phyloP scores from a whole-genome alignment of 2,888 invertebrate species.

The Apeira syringaria region DNA sequence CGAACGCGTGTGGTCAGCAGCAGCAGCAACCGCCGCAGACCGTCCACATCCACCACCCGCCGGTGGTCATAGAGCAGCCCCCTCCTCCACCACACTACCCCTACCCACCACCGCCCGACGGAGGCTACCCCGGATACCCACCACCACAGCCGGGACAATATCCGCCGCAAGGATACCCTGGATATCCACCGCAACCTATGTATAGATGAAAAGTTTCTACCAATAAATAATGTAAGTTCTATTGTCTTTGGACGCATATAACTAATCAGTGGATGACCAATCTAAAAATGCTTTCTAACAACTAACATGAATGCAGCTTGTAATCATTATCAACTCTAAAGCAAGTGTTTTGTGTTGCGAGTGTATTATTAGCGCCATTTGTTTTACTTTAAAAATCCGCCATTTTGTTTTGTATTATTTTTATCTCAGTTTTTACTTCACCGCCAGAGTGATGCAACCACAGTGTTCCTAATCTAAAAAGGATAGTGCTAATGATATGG shows the following conservation, averaged over 20 bases:
- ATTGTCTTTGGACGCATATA: too few species aligned
- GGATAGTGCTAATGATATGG: constrained; percentile 5
- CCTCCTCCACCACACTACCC: constrained; percentile 42
- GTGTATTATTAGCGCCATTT: not conserved
- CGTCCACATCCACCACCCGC: constrained; percentile 66
- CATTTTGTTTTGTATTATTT: constrained; percentile 16
- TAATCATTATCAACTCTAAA: too few species aligned
- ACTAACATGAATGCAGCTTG: too few species aligned
- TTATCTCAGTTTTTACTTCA: constrained; percentile 1
- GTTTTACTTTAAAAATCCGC: constrained; percentile 5
- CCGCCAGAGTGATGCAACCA: not conserved
- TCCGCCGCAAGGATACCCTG: constrained; percentile 23
- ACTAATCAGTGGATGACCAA: constrained; percentile 49
- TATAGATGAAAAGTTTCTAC: constrained; percentile 50
- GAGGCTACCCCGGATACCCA: constrained; percentile 45
- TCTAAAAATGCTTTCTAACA: constrained; percentile 3
- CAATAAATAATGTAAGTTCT: constrained; percentile 44
- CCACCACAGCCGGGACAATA: constrained; percentile 37
- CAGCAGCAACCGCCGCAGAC: constrained; percentile 59
- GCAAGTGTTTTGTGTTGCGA: too few species aligned
- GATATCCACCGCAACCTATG: constrained; percentile 20
- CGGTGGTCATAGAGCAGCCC: constrained; percentile 52
- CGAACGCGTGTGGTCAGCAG: constrained; percentile 73
- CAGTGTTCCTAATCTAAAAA: not conserved
- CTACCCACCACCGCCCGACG: constrained; percentile 46